Conservation (phyloP, 2,797 vertebrate species). For the Phataginus tricuspis region DNA sequence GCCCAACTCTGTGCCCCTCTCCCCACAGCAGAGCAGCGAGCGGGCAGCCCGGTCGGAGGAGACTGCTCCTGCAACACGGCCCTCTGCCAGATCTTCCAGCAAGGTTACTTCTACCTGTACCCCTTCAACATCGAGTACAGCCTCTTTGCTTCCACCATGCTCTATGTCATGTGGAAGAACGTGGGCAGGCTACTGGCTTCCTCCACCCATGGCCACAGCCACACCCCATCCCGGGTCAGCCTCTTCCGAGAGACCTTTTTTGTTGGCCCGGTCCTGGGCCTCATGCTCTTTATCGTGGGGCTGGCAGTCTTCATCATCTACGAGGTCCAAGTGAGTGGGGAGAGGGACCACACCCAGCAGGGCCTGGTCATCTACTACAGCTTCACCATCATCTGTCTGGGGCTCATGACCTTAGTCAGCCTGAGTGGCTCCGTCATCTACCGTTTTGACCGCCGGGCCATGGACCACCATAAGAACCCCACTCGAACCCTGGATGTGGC, state of each 20-base stretch:
- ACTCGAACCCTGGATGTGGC: slow-evolving; percentile 94
- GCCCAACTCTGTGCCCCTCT: neutral
- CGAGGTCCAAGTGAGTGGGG: slow-evolving; percentile 86
- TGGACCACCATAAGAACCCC: slow-evolving; percentile 93
- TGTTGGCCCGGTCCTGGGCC: slow-evolving; percentile 87
- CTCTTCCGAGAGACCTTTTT: slow-evolving; percentile 88
- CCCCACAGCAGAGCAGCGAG: neutral
- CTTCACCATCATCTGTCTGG: slow-evolving; percentile 91
- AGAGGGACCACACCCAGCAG: slow-evolving; percentile 70
- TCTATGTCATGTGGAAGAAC: slow-evolving; percentile 98
- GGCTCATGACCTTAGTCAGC: slow-evolving; percentile 90
- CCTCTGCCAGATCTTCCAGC: slow-evolving; percentile 90
- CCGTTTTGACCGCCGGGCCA: slow-evolving; percentile 92
- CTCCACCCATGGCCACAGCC: slow-evolving; percentile 80
- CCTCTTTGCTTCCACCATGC: slow-evolving; percentile 96
- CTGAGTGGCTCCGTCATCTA: slow-evolving; percentile 89
- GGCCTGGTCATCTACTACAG: slow-evolving; percentile 92
- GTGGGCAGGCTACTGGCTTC: slow-evolving; percentile 90
- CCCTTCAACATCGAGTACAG: slow-evolving; percentile 99
- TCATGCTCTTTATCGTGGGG: slow-evolving; percentile 89
- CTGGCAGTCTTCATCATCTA: slow-evolving; percentile 93
- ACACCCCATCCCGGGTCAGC: slow-evolving; percentile 77
- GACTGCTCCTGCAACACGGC: slow-evolving; percentile 88
- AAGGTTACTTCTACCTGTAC: slow-evolving; percentile 94
- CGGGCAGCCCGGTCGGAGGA: rapidly evolving